Conservation (phyloP, 2,797 vertebrate genomes). For the Chrysocyon brachyurus region DNA sequence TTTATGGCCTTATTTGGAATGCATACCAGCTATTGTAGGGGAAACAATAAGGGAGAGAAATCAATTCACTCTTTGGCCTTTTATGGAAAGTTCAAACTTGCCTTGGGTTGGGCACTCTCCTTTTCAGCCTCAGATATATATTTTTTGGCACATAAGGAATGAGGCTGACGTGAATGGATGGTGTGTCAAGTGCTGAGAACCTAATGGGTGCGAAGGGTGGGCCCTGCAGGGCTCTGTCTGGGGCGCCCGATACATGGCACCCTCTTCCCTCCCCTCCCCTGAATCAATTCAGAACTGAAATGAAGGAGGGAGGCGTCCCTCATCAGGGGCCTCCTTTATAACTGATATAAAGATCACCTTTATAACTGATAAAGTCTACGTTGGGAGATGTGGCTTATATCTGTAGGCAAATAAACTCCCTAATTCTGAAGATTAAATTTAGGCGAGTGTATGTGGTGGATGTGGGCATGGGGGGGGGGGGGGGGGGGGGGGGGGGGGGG, state of each 20-base stretch:
- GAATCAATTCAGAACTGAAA: not conserved
- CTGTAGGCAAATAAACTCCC: not conserved
- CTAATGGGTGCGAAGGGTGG: not conserved
- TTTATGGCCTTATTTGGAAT: slow-evolving; percentile 23
- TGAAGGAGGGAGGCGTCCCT: not conserved
- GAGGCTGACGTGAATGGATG: not conserved
- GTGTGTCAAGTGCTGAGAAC: not conserved
- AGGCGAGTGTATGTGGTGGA: not conserved
- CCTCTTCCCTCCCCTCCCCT: not conserved
- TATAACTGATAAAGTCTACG: not conserved
- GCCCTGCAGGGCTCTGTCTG: not conserved
- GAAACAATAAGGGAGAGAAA: not conserved
- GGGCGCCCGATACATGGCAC: not conserved
- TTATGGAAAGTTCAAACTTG: not conserved
- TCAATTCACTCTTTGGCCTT: not conserved
- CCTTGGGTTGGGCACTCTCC: not conserved
- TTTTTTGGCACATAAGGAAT: not conserved
- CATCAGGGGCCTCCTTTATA: too few species aligned
- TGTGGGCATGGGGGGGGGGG: not conserved
- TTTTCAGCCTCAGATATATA: not conserved
- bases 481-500: too few species aligned
- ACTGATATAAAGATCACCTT: too few species aligned
- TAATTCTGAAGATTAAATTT: not conserved
- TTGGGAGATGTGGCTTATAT: not conserved
- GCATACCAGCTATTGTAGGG: not conserved